Percentiles rank a stretch among this genome's conserved stretches.
Conservation (phyloP, 2,797 vertebrate genomes). For the Paramormyrops hopkinsi region DNA sequence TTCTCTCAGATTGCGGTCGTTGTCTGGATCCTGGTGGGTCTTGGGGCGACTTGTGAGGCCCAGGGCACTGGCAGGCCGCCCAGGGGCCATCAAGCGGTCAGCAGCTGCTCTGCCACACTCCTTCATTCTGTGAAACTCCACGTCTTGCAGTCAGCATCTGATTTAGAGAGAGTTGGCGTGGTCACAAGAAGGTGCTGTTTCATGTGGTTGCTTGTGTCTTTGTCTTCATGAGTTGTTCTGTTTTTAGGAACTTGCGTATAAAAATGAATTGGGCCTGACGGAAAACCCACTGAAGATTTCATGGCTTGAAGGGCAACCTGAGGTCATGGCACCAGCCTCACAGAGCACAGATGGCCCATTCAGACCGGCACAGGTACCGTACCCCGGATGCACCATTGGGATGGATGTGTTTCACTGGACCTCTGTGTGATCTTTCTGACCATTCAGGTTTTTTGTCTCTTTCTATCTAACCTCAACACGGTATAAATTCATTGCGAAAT, state of each 20-base stretch:
- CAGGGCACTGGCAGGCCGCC: conserved; percentile 30
- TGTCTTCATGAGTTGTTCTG: background rate
- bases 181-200: background rate
- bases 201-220: background rate
- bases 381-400: background rate
- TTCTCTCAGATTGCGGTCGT: conserved; percentile 37
- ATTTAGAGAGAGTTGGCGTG: background rate
- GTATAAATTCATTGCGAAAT: conserved; percentile 20
- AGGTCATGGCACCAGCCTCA: conserved; percentile 32
- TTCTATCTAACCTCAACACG: background rate
- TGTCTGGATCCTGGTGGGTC: conserved; percentile 34
- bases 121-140: background rate
- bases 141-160: background rate
- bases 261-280: conserved; percentile 79
- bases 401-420: background rate
- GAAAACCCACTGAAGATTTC: conserved; percentile 84
- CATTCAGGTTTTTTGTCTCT: background rate
- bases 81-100: conserved; percentile 17
- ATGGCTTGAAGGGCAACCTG: conserved; percentile 83
- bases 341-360: conserved; percentile 43
- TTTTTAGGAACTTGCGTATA: conserved; percentile 80
- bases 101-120: background rate
- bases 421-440: background rate
- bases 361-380: conserved; percentile 65
- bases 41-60: conserved; percentile 23